Evolutionary conservation across 2,113 vertebrate species (phyloP), one percentile per base, ranked within the genome.

Genomic region (Lepus americanus): DNA sequence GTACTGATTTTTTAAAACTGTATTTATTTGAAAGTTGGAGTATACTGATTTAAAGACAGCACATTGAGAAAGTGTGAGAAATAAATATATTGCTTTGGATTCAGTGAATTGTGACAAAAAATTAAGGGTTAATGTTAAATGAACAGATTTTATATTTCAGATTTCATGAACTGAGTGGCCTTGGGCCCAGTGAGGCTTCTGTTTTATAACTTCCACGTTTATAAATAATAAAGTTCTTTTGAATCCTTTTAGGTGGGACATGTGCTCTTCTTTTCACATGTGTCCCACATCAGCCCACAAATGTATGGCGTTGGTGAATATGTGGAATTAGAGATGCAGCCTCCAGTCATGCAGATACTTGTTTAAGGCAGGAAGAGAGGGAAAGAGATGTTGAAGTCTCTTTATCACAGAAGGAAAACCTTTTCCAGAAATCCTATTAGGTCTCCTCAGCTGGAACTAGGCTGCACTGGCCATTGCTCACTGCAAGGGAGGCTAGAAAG

Each of bases 101-200:
- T 88, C 23, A 89, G 7, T 79, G 91, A 51, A 86, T 86, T 12
- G 51, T 90, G 74, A 61, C 63, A 78, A 73, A 49, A 85, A 78
- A 83, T 79, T 78, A 72, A 84, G 22, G 39, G 14, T 74, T 76
- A 69, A 3, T 59, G 22, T 86, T 92, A 94, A 92, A 67, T 89
- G 86, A 78, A 31, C 22, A 81, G 77, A 3, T 13, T 80, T 95
- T 80, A 36, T 87, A 82, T 95, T 95, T 96, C 61, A 89, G 1
- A 83, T 94, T 94, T 86, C 87, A 55, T 49, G 25, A 79, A 61
- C 44, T 36, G 16, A 92, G 29, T 63, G 31, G 33, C 70, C 4
- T 22, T 53, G 61, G 70, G n/a, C 16, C 29, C 72, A 25, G 2
- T 87, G 66, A 95, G 66, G 12, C 20, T 53, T 95, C 94, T 78